Evolutionary conservation across 2,113 vertebrate genomes (phyloP), one percentile per base, ranked within the genome.

Genomic region (Pituophis catenifer): DNA sequence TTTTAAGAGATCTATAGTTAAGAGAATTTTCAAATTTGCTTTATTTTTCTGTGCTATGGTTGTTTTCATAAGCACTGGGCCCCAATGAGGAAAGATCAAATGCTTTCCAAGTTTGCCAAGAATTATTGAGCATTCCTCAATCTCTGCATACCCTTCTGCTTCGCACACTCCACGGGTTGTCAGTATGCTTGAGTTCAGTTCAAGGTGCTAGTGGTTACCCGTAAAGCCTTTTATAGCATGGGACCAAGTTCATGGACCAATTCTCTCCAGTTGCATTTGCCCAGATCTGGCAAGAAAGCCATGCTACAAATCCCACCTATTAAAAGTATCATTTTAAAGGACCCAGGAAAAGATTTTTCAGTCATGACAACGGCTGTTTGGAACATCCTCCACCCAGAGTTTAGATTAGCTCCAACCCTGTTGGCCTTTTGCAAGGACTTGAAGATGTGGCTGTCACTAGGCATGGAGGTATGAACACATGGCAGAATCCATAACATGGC

Each of bases 11-110:
- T 11, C 89, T 44, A 10, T 3, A 10, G 10, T 44, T 93, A 44
- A 53, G 89, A 5, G 8, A 23, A 75, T 5, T 70, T 94, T 94
- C 93, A 15, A 2, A 93, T 26, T 94, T 33, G 93, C 93, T 57
- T 75, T 85, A 1, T 2, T 59, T 5, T 13, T 89, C 1, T 5
- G 89, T 24, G 81, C 89, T 44, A 33, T 29, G 2, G 5, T 89
- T 94, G 55, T 70, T 95, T 13, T 93, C 19, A 29, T 50, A 0
- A 59, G 92, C 54, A 88, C 3, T 70, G 57, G 15, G 26, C 26
- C 9, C 48, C 3, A 44, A 9, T 52, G 24, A 94, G 86, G 54
- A 90, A 91, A 86, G 53, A 3, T 75, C 54, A 26, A 62, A 9
- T 29, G 59, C 59, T 62, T 62, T 62, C 24, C 59, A 24, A 62